Conservation (phyloP, 2,888 invertebrate species). For the Morpho deidamia region DNA sequence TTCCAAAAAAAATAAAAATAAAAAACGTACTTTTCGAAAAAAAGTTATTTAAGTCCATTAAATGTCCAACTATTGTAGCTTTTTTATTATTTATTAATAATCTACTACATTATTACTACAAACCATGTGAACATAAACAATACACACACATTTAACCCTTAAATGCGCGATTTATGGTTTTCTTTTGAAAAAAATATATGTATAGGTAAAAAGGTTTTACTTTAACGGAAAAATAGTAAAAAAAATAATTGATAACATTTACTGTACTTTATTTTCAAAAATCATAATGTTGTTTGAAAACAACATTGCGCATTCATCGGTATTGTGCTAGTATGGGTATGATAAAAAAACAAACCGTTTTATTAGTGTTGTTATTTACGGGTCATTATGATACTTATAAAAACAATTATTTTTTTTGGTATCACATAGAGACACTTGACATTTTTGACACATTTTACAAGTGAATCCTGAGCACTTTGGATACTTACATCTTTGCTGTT, state of each 20-base stretch:
- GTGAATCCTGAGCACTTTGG: slow-evolving; percentile 34
- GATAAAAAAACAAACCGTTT: slow-evolving; percentile 32
- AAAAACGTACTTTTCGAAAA: too few species aligned
- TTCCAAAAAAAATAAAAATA: too few species aligned
- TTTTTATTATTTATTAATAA: too few species aligned
- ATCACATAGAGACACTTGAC: slow-evolving; percentile 37
- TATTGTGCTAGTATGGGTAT: slow-evolving; percentile 32
- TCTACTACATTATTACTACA: too few species aligned
- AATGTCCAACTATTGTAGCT: too few species aligned
- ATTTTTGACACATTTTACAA: slow-evolving; percentile 37
- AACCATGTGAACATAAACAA: too few species aligned
- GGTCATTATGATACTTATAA: slow-evolving; percentile 35
- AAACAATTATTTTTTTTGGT: slow-evolving; percentile 29
- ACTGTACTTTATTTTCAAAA: slow-evolving; percentile 28
- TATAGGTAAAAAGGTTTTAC: slow-evolving; percentile 28
- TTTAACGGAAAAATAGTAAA: slow-evolving; percentile 29
- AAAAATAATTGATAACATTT: slow-evolving; percentile 33
- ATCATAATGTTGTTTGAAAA: slow-evolving; percentile 34
- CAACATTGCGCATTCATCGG: slow-evolving; percentile 34
- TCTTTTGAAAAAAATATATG: slow-evolving; percentile 20
- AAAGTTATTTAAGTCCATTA: too few species aligned
- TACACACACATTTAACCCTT: slow-evolving; percentile 21
- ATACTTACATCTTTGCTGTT: slow-evolving; percentile 31
- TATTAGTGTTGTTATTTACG: slow-evolving; percentile 33
- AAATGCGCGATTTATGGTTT: slow-evolving; percentile 25